A percentile compares a stretch with the other conserved stretches of the same genome.
phyloP scores from a whole-genome alignment of 1,140 invertebrate species.

The Mycetomoellerius zeteki region DNA sequence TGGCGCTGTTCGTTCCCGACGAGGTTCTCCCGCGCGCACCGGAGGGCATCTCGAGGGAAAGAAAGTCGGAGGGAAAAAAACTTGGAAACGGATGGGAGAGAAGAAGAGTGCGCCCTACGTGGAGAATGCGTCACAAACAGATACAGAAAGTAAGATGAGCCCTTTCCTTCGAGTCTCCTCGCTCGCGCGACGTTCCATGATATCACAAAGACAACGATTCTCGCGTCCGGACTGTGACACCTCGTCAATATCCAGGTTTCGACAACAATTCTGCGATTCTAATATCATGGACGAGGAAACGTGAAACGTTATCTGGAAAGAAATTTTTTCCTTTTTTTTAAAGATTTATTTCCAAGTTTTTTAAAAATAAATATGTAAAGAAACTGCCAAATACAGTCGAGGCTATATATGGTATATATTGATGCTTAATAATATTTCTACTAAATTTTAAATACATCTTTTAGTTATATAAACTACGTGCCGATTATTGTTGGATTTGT shows the following conservation, averaged over 20 bases:
- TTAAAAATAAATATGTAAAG: background rate
- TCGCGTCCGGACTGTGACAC: slow-evolving; percentile 22
- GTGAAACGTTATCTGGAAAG: background rate
- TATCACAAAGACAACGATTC: slow-evolving; percentile 29
- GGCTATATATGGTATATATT: too few species aligned
- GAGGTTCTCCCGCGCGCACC: slow-evolving; percentile 9
- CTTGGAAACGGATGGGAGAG: background rate
- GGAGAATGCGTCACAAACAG: slow-evolving; percentile 73
- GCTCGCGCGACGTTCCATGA: background rate
- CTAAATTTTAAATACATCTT: too few species aligned
- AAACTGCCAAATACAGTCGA: too few species aligned
- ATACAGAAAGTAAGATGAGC: slow-evolving; percentile 54
- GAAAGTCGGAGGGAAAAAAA: slow-evolving; percentile 48
- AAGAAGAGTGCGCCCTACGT: slow-evolving; percentile 36
- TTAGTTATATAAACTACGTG: too few species aligned
- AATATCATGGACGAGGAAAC: slow-evolving; percentile 31
- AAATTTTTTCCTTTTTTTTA: background rate
- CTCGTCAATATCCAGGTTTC: slow-evolving; percentile 19
- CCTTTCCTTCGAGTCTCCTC: background rate
- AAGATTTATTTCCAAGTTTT: background rate
- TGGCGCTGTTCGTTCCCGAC: slow-evolving; percentile 59
- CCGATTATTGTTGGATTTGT: too few species aligned
- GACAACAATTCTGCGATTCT: slow-evolving; percentile 18
- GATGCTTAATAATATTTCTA: too few species aligned
- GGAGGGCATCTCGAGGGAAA: slow-evolving; percentile 45